Conservation (phyloP, 2,888 invertebrate species). For the Timandra comae region DNA sequence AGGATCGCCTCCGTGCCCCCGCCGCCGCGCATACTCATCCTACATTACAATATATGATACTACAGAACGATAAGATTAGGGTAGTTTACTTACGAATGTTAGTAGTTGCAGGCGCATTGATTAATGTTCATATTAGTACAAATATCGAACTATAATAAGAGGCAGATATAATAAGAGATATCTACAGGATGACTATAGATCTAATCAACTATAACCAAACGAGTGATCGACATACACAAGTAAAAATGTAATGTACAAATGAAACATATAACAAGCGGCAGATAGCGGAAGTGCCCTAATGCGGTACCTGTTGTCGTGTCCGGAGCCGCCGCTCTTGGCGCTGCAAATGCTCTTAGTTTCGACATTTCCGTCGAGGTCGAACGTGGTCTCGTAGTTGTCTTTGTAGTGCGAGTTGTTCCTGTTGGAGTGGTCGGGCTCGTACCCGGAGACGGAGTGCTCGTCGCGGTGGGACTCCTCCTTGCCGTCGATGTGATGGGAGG, state of each 20-base stretch:
- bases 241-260: too few relatives aligned
- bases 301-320: slow-evolving; percentile 86
- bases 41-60: too few relatives aligned
- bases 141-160: too few relatives aligned
- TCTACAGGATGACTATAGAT: too few relatives aligned
- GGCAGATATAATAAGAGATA: too few relatives aligned
- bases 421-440: slow-evolving; percentile 54
- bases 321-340: slow-evolving; percentile 85
- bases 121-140: too few relatives aligned
- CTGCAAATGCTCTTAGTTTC: slow-evolving; percentile 94
- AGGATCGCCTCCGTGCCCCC: slow-evolving; percentile 91
- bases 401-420: slow-evolving; percentile 72
- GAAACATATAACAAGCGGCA: too few relatives aligned
- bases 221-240: too few relatives aligned
- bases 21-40: slow-evolving; percentile 42
- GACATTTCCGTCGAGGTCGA: slow-evolving; percentile 93
- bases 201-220: too few relatives aligned
- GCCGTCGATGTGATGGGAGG: slow-evolving; percentile 62
- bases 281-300: slow-evolving; percentile 7
- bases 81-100: too few relatives aligned
- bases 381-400: slow-evolving; percentile 89
- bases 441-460: slow-evolving; percentile 53
- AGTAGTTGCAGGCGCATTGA: too few relatives aligned
- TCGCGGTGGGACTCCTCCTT: slow-evolving; percentile 60
- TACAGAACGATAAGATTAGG: too few relatives aligned